These are phyloP conservation scores for Ciconia boyciana DNA, from an alignment of 2,113 vertebrate species.

Conservation along the genomic window DNA sequence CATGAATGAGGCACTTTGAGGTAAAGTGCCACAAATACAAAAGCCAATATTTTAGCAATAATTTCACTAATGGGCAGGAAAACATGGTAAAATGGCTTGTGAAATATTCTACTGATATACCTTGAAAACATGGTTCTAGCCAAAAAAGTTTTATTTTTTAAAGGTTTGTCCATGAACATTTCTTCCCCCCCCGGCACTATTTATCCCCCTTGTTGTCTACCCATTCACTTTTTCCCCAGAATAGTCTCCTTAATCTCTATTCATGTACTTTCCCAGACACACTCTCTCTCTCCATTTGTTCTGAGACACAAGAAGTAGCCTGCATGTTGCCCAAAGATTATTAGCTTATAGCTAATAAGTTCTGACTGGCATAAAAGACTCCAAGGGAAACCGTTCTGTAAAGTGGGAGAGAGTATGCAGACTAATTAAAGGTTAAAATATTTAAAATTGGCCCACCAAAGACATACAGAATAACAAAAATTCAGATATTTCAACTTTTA, in stretches of 20 bases:
- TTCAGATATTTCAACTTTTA: neutral
- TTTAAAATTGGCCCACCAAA: neutral
- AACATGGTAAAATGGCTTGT: neutral
- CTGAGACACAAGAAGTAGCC: neutral
- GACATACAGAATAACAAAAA: neutral
- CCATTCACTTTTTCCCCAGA: neutral
- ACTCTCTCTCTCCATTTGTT: neutral
- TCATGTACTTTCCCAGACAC: neutral
- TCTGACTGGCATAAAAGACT: neutral
- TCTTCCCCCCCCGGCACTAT: fast-evolving
- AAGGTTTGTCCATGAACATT: neutral
- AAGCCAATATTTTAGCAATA: neutral
- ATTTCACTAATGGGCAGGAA: neutral
- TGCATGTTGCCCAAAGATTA: neutral
- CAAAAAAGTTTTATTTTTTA: neutral
- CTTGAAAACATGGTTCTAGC: neutral
- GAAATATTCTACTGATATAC: neutral
- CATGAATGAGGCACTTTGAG: neutral
- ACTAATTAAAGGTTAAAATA: neutral
- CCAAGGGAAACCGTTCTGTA: neutral
- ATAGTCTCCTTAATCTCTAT: neutral
- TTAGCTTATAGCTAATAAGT: neutral
- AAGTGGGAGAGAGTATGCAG: neutral
- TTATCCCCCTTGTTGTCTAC: neutral
- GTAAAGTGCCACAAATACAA: neutral